Evolutionary conservation across 30 jellyfish, hydroid and myxozoan species (phyloP).

Genomic region (Pelagia noctiluca): DNA sequence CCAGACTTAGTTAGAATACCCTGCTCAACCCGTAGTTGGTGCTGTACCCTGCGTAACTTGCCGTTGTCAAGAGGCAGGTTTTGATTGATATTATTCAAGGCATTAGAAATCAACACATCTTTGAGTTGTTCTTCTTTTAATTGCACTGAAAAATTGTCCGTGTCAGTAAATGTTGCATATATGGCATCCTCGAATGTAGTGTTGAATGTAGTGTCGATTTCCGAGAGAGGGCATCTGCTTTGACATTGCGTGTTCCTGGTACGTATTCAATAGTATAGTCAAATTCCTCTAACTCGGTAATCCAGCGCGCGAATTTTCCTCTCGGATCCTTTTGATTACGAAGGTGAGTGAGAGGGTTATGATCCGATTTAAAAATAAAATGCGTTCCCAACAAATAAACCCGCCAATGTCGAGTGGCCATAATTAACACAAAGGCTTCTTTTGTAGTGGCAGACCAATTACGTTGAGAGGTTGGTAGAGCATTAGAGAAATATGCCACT

Average conservation of each 20-base stretch:
- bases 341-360: neutral
- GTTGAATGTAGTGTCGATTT: neutral
- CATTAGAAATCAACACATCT: conserved; percentile 15
- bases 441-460: neutral
- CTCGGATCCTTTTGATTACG: neutral
- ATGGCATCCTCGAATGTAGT: conserved; percentile 18
- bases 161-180: too few species aligned
- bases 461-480: neutral
- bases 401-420: neutral
- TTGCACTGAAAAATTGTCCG: conserved; percentile 8
- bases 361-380: neutral
- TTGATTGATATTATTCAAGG: neutral
- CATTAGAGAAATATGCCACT: neutral
- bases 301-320: neutral
- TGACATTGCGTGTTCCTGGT: neutral
- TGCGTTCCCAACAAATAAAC: neutral
- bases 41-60: conserved; percentile 21
- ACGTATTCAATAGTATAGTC: neutral
- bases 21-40: conserved; percentile 27
- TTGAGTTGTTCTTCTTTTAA: conserved; percentile 13
- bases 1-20: conserved; percentile 49
- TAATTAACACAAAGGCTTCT: neutral
- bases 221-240: neutral
- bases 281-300: neutral
- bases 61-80: conserved; percentile 3